Evolutionary conservation across 2,888 invertebrate genomes (phyloP), one percentile per base, ranked within the genome.

Genomic region (Tetheella fluctuosa): DNA sequence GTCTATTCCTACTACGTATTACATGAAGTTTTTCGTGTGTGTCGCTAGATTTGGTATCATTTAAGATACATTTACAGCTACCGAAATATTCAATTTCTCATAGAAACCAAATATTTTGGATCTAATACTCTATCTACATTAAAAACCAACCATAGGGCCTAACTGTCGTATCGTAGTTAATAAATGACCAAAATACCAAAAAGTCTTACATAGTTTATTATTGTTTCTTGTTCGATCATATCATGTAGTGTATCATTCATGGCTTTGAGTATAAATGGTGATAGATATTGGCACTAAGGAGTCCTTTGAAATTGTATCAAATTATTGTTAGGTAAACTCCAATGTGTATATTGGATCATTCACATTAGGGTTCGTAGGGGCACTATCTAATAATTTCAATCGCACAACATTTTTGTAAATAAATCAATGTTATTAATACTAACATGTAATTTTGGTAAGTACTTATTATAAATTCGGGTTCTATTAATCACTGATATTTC

Each of bases 101-200:
- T 74, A 69, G 70, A 72, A 71, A 71, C 63, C 60, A 67, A 71
- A 68, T 74, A 71, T 72, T 69, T 75, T 71, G 59, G 68, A 65
- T 70, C 70, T 66, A 64, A 70, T 73, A 70, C 71, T 71, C 63
- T 71, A 71, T 71, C 65, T 66, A 70, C 71, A 76, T 69, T 74
- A 69, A 62, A 65, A 74, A 76, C 48, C 56, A 74, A 76, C 48
- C 56, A 65, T 76, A 84, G 85, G 84, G 85, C 88, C 87, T 89
- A 87, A 86, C 83, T 84, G 86, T 85, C 84, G 81, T 79, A 77
- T 84, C 76, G 70, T 82, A 78, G 77, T 72, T 79, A 74, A 77
- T 79, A 74, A 79, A 85, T 86, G 86, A 87, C 82, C 84, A 86
- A 86, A 80, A 89, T 86, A 86, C 86, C 85, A 87, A 87, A 86